Percentiles rank a stretch among this genome's conserved stretches.
phyloP scores from a whole-genome alignment of 2,888 invertebrate genomes.

The Octonoba sinensis region DNA sequence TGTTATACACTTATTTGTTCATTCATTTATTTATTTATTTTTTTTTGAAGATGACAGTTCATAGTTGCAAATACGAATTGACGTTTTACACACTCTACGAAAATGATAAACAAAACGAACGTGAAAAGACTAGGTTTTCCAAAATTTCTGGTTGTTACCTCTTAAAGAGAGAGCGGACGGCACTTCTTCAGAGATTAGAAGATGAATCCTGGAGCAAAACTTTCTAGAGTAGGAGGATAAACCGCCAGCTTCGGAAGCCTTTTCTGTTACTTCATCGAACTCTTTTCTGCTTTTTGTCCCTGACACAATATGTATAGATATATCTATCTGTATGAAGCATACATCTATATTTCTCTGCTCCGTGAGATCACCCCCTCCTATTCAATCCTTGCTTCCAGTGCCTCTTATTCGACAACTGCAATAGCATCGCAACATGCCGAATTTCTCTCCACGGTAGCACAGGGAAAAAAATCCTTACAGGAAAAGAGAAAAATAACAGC shows the following conservation, averaged over 20 bases:
- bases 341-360: conserved; percentile 45
- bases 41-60: too few relatives aligned
- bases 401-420: conserved; percentile 48
- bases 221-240: neutral
- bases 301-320: conserved; percentile 36
- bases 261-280: conserved; percentile 17
- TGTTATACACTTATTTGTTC: too few relatives aligned
- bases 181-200: too few relatives aligned
- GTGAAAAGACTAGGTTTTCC: too few relatives aligned
- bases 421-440: conserved; percentile 57
- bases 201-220: too few relatives aligned
- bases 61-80: too few relatives aligned
- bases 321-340: conserved; percentile 42
- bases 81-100: neutral
- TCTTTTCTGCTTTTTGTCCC: conserved; percentile 22
- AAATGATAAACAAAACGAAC: neutral
- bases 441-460: conserved; percentile 40
- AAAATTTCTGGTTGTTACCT: too few relatives aligned
- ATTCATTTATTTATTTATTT: too few relatives aligned
- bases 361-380: conserved; percentile 32
- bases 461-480: neutral
- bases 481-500: conserved; percentile 50
- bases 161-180: too few relatives aligned
- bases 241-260: conserved; percentile 25
- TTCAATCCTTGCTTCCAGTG: conserved; percentile 53